Conservation (phyloP, 2,797 vertebrate genomes). For the Coilia nasus region DNA sequence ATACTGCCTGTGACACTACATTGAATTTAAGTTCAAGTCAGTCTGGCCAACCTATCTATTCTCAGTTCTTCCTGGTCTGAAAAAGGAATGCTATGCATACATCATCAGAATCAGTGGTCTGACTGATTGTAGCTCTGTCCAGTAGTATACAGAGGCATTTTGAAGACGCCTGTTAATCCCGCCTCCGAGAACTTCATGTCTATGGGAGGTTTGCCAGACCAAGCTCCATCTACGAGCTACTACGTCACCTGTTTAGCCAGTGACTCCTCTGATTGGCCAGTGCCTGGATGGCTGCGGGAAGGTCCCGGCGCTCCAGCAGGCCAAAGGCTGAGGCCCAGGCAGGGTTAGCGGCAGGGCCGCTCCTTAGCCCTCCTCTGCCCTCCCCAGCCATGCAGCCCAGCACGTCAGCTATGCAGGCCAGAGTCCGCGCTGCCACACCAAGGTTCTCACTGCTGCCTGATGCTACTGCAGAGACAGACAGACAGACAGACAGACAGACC, state of each 20-base stretch:
- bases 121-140: no score
- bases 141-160: no score
- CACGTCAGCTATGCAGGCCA: slow-evolving; percentile 89
- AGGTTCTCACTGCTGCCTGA: slow-evolving; percentile 62
- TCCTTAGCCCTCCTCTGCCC: slow-evolving; percentile 83
- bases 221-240: no score
- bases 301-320: slow-evolving; percentile 77
- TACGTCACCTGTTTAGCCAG: slow-evolving; percentile 86
- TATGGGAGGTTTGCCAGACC: no score
- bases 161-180: no score
- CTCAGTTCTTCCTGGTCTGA: no score
- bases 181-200: no score
- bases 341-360: slow-evolving; percentile 89
- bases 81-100: no score
- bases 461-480: slow-evolving; percentile 75
- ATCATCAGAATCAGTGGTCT: no score
- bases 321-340: slow-evolving; percentile 83
- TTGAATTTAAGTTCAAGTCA: no score
- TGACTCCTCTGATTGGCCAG: slow-evolving; percentile 78
- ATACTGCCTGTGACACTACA: no score
- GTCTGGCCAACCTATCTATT: no score
- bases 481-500: neutral
- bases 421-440: slow-evolving; percentile 82
- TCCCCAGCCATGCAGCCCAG: slow-evolving; percentile 87
- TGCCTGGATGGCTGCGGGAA: slow-evolving; percentile 73